These are phyloP conservation scores for Oithona nana DNA, from an alignment of 2,888 invertebrate genomes.

Conservation along the genomic window DNA sequence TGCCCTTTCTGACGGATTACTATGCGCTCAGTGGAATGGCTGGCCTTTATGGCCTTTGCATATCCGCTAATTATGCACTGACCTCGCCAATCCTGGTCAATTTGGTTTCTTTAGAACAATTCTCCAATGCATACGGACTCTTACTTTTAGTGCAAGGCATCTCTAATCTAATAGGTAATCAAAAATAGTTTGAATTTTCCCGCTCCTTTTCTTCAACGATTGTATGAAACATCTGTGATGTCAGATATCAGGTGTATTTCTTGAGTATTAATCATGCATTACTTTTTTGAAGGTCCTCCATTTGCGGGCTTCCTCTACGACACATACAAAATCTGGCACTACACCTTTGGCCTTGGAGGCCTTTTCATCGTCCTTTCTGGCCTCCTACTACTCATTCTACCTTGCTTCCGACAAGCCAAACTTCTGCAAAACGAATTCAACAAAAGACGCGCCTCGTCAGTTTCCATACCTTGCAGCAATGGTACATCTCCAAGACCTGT, in stretches of 20 bases:
- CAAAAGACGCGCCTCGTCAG: no score
- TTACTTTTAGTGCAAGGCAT: conserved; percentile 69
- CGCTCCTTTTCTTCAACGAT: no score
- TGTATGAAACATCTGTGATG: no score
- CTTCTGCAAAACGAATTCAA: no score
- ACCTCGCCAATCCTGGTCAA: conserved; percentile 77
- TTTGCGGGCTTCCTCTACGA: conserved; percentile 41
- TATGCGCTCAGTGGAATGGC: conserved; percentile 33
- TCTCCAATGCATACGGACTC: conserved; percentile 77
- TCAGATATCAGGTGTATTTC: no score
- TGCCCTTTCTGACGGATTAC: conserved; percentile 41
- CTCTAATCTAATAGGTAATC: conserved; percentile 67
- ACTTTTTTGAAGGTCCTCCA: conserved; percentile 76
- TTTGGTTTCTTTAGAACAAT: conserved; percentile 67
- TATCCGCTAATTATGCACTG: conserved; percentile 76
- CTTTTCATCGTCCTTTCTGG: conserved; percentile 58
- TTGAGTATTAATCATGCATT: no score
- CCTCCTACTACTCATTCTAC: conserved; percentile 36
- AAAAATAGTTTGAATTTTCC: no score
- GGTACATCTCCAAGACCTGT: no score
- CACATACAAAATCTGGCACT: not conserved
- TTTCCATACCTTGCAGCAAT: no score
- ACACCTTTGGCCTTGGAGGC: conserved; percentile 29
- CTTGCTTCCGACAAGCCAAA: conserved; percentile 27
- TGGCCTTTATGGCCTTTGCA: conserved; percentile 69